Conservation (phyloP, 1,140 invertebrate species). For the Drosophila novamexicana region DNA sequence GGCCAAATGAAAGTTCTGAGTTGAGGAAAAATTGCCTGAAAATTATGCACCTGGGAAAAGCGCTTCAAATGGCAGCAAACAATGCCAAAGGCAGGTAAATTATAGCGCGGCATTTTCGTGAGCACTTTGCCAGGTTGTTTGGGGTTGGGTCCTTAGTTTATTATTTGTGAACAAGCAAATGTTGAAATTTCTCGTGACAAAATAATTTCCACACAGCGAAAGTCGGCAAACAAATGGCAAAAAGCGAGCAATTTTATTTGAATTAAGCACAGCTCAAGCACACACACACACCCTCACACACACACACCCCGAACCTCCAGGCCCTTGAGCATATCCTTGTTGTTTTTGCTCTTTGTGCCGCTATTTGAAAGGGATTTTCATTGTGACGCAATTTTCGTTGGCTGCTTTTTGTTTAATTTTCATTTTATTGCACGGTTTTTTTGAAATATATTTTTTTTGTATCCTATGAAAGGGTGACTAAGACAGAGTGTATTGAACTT, state of each 20-base stretch:
- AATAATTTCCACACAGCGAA: conserved; percentile 25
- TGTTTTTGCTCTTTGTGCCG: conserved; percentile 15
- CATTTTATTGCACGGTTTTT: conserved; percentile 28
- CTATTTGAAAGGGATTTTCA: conserved; percentile 36
- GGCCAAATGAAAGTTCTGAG: conserved; percentile 20
- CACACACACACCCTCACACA: background rate
- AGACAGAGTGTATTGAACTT: too few relatives aligned
- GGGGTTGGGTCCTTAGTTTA: conserved; percentile 18
- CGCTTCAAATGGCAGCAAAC: conserved; percentile 8
- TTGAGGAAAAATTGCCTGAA: conserved; percentile 31
- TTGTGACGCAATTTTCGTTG: conserved; percentile 45
- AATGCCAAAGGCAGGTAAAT: conserved; percentile 36
- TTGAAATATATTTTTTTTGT: background rate
- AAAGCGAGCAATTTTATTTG: conserved; percentile 51
- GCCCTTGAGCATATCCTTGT: conserved; percentile 1
- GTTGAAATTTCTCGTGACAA: conserved; percentile 27
- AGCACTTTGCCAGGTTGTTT: background rate
- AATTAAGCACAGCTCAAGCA: conserved; percentile 37
- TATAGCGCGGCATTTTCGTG: conserved; percentile 15
- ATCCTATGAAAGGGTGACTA: background rate
- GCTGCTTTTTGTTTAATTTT: conserved; percentile 37
- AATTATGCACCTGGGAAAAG: conserved; percentile 43
- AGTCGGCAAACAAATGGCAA: conserved; percentile 23
- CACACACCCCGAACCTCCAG: background rate
- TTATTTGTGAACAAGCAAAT: conserved; percentile 39